Evolutionary conservation across 2,888 invertebrate species (phyloP), one percentile per base, ranked within the genome.

Genomic region (Noctua comes): DNA sequence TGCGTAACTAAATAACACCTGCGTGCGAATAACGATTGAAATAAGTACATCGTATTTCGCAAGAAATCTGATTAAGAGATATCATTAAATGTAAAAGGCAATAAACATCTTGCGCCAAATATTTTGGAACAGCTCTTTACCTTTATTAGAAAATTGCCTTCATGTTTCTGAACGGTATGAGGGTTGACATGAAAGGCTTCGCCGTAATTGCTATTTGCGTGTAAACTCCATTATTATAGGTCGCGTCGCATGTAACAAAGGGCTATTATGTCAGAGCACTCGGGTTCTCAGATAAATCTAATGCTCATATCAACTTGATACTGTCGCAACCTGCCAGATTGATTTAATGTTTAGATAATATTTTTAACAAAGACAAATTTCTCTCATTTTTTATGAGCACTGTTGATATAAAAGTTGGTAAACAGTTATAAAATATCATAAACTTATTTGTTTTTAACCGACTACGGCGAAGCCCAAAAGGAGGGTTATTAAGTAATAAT

Each of bases 161-260:
- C 90, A 91, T 91, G 91, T 92, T 91, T 86, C 88, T 91, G 86
- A 91, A 91, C 87, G 89, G 90, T 92, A 92, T 91, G 88, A 91
- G 90, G 92, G 92, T 91, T 91, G 92, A 92, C 93, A 91, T 93
- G 90, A 93, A 93, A 93, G 92, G 92, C 89, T 89, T 90, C 85
- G 76, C 77, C 84, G 91, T 93, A 93, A 94, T 93, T 93, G 93
- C 90, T 92, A 92, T 94, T 93, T 92, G 90, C 90, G 90, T 92
- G 91, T 92, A 92, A 93, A 93, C 90, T 92, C 91, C 90, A 92
- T 93, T 93, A 92, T 91, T 92, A 91, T 89, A 86, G 87, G 86
- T 88, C 87, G 84, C 86, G 83, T 89, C 86, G 84, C 83, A 79
- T 80, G 86, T 90, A 89, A 92, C 91, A 93, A 92, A 92, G 88